Percentiles rank a stretch among this genome's conserved stretches.
phyloP scores from a whole-genome alignment of 2,797 vertebrate genomes.

The Phyllotis vaccarum region DNA sequence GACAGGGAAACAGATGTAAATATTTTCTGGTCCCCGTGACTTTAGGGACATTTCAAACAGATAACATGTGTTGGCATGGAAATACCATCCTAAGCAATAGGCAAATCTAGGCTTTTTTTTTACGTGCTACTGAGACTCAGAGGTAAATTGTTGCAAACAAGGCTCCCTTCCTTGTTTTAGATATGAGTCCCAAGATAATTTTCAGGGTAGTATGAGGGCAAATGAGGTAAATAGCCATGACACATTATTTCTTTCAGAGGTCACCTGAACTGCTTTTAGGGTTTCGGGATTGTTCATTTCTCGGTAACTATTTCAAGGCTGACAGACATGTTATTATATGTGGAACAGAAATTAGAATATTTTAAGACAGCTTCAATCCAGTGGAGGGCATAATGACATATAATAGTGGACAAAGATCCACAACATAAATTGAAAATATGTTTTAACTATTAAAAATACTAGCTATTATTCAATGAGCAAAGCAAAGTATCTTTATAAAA shows the following conservation, averaged over 20 bases:
- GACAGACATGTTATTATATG: background rate
- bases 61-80: background rate
- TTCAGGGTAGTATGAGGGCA: background rate
- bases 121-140: background rate
- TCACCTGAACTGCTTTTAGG: background rate
- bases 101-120: too few relatives aligned
- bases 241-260: background rate
- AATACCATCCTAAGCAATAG: fast-evolving
- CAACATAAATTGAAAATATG: background rate
- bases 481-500: background rate
- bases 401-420: background rate
- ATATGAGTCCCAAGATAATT: background rate
- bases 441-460: background rate
- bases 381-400: background rate
- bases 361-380: background rate
- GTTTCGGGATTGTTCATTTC: background rate
- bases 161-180: background rate
- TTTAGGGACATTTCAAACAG: background rate
- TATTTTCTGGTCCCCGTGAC: background rate
- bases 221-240: background rate
- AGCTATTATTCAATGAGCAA: background rate
- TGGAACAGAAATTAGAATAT: background rate
- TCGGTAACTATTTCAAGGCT: background rate
- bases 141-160: background rate
- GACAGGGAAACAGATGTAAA: background rate